A percentile compares a stretch with the other conserved stretches of the same genome.
phyloP scores from a whole-genome alignment of 2,113 vertebrate genomes.

The Columbina picui region DNA sequence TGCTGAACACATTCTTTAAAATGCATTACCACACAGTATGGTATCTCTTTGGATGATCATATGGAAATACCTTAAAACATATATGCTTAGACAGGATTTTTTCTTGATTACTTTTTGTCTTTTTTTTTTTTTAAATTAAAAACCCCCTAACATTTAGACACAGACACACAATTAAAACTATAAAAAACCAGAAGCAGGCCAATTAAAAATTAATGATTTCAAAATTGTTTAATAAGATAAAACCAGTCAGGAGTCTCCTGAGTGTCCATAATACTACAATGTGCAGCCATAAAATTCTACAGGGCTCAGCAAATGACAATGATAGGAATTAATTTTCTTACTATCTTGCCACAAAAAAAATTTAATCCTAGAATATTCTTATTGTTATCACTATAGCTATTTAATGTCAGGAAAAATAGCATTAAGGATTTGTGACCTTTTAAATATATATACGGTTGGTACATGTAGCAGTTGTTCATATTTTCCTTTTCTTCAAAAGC shows the following conservation, averaged over 20 bases:
- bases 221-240: slow-evolving; percentile 87
- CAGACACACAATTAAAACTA: slow-evolving; percentile 75
- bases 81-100: slow-evolving; percentile 2
- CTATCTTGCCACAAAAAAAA: slow-evolving; percentile 35
- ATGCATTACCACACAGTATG: slow-evolving; percentile 61
- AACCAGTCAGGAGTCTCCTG: slow-evolving; percentile 78
- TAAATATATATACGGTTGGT: neutral
- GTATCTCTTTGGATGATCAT: neutral
- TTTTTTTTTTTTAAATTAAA: slow-evolving; percentile 63
- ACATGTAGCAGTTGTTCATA: neutral
- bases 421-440: neutral
- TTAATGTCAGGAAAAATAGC: neutral
- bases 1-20: slow-evolving; percentile 65
- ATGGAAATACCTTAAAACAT: slow-evolving; percentile 29
- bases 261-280: slow-evolving; percentile 67
- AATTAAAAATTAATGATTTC: slow-evolving; percentile 87
- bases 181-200: slow-evolving; percentile 71
- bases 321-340: slow-evolving; percentile 64
- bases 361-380: slow-evolving; percentile 52
- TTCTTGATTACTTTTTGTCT: neutral
- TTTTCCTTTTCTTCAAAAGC: neutral
- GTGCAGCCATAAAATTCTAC: slow-evolving; percentile 75
- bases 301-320: slow-evolving; percentile 69
- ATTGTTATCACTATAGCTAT: slow-evolving; percentile 7
- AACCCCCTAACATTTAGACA: slow-evolving; percentile 23